Evolutionary conservation across 2,797 vertebrate species (phyloP).

Genomic region (Hemitrygon akajei): DNA sequence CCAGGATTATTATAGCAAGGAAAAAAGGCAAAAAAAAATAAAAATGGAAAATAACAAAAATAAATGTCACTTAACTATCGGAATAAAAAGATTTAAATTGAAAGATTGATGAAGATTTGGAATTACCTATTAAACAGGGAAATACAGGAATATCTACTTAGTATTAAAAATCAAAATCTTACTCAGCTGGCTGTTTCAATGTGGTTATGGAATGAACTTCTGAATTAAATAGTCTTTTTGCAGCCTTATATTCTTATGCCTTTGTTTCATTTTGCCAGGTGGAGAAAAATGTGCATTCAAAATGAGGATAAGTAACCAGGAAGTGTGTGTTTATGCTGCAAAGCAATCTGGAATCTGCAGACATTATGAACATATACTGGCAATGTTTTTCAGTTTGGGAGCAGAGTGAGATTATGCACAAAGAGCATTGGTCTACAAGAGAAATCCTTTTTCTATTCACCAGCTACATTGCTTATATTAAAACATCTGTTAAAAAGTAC

Average conservation of each 20-base stretch:
- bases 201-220: neutral
- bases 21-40: neutral
- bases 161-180: neutral
- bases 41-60: neutral
- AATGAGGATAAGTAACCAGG: neutral
- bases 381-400: neutral
- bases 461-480: conserved; percentile 67
- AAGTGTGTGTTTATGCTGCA: neutral
- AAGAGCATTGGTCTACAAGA: conserved; percentile 23
- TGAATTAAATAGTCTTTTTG: neutral
- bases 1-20: neutral
- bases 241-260: neutral
- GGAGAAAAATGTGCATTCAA: neutral
- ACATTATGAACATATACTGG: neutral
- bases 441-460: conserved; percentile 56
- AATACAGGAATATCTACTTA: neutral
- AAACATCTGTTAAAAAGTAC: conserved; percentile 74
- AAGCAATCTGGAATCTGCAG: neutral
- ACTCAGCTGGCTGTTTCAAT: neutral
- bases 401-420: neutral
- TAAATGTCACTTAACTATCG: neutral
- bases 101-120: neutral
- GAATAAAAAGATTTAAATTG: neutral
- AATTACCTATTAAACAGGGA: neutral
- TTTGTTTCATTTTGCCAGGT: neutral